Percentiles rank a stretch among this genome's conserved stretches.
Conservation (phyloP, 2,888 invertebrate genomes). For the Oasisia sp. region DNA sequence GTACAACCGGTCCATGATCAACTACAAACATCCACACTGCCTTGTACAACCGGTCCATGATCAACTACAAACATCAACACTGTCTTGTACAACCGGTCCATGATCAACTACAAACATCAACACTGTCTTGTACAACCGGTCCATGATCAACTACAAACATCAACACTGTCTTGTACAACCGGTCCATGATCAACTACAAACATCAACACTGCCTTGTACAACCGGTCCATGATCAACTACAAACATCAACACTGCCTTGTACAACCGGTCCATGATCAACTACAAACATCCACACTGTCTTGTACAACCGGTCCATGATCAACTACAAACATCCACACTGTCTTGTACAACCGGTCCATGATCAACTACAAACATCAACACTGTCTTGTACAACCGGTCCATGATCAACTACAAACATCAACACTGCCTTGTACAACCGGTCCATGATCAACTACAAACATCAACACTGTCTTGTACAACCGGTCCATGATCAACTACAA, state of each 20-base stretch:
- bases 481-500: too few relatives aligned
- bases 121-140: not conserved
- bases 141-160: too few relatives aligned
- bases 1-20: conserved; percentile 96
- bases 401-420: too few relatives aligned
- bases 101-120: conserved; percentile 78
- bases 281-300: conserved; percentile 61
- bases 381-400: too few relatives aligned
- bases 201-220: not conserved
- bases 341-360: conserved; percentile 96
- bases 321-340: conserved; percentile 93
- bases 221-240: too few relatives aligned
- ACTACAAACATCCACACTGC: conserved; percentile 68
- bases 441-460: conserved; percentile 86
- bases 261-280: conserved; percentile 96
- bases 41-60: too few relatives aligned
- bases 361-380: conserved; percentile 77
- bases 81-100: conserved; percentile 97
- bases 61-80: too few relatives aligned
- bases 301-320: too few relatives aligned
- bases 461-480: not conserved
- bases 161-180: conserved; percentile 95
- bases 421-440: conserved; percentile 95
- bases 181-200: conserved; percentile 89
- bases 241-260: conserved; percentile 95